A percentile compares a stretch with the other conserved stretches of the same genome.
phyloP scores from a whole-genome alignment of 2,888 invertebrate species.

The Candidula unifasciata region DNA sequence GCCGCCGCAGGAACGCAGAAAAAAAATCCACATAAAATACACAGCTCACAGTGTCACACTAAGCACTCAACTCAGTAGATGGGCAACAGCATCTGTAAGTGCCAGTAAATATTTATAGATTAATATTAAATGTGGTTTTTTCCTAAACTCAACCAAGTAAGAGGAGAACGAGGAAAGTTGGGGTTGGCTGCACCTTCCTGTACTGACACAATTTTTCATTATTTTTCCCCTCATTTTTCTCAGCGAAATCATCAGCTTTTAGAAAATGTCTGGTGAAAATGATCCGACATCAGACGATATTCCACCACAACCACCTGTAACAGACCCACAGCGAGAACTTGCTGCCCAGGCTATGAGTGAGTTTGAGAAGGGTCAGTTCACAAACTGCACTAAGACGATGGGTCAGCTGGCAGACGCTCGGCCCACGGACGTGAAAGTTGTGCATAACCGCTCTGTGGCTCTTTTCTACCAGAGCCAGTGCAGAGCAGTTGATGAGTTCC shows the following conservation, averaged over 20 bases:
- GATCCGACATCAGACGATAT: constrained; percentile 41
- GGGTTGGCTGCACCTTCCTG: no score
- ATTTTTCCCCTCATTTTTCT: no score
- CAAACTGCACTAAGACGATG: constrained; percentile 82
- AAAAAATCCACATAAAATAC: no score
- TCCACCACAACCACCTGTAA: constrained; percentile 67
- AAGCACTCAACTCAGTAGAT: no score
- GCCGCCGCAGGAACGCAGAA: no score
- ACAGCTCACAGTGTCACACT: no score
- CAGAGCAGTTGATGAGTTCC: constrained; percentile 85
- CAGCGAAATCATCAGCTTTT: neutral
- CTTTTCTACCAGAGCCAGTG: constrained; percentile 85
- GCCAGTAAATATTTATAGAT: no score
- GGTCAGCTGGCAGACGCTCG: constrained; percentile 82
- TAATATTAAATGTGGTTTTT: no score
- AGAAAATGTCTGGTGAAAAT: constrained; percentile 25
- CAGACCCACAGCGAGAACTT: constrained; percentile 82
- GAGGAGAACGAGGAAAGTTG: no score
- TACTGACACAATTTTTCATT: no score
- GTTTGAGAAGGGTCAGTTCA: constrained; percentile 84
- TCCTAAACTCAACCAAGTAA: no score
- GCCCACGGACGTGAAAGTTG: constrained; percentile 84
- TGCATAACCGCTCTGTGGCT: constrained; percentile 89
- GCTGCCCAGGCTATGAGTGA: constrained; percentile 82
- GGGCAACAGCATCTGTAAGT: no score